These are phyloP conservation scores for Porites divaricata DNA, from an alignment of 92 coral and sea anemone species.

Conservation along the genomic window DNA sequence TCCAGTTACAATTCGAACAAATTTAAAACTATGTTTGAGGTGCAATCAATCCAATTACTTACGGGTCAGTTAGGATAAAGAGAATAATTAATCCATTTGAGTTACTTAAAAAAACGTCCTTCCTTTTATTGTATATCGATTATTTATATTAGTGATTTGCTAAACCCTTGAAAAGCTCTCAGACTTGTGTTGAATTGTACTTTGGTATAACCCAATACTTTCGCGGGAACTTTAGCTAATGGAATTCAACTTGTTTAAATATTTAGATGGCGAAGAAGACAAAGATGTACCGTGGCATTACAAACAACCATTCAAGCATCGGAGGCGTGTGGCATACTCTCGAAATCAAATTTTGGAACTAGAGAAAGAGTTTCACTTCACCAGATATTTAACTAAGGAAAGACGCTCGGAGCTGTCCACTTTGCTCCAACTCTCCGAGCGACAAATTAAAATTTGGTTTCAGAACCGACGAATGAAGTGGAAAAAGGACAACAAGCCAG, in stretches of 20 bases:
- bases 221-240: constrained; percentile 1
- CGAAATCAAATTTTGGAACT: constrained; percentile 92
- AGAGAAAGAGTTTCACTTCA: constrained; percentile 98
- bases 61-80: constrained; percentile 35
- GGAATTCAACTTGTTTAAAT: constrained; percentile 39
- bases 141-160: background rate
- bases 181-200: background rate
- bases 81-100: constrained; percentile 15
- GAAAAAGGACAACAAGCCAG: constrained; percentile 99
- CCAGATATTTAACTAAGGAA: constrained; percentile 95
- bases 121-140: background rate
- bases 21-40: constrained; percentile 20
- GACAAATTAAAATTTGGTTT: constrained; percentile 99
- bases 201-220: background rate
- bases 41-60: constrained; percentile 24
- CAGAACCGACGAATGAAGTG: constrained; percentile 99
- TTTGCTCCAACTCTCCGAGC: constrained; percentile 88
- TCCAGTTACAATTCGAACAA: background rate
- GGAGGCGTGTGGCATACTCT: constrained; percentile 94
- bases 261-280: constrained; percentile 55
- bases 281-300: constrained; percentile 90
- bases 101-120: background rate
- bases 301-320: constrained; percentile 97
- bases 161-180: background rate
- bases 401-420: constrained; percentile 92